A percentile compares a stretch with the other conserved stretches of the same genome.
Evolutionary conservation across 2,113 vertebrate species (phyloP).

Genomic region (Sterrhoptilus dennistouni): DNA sequence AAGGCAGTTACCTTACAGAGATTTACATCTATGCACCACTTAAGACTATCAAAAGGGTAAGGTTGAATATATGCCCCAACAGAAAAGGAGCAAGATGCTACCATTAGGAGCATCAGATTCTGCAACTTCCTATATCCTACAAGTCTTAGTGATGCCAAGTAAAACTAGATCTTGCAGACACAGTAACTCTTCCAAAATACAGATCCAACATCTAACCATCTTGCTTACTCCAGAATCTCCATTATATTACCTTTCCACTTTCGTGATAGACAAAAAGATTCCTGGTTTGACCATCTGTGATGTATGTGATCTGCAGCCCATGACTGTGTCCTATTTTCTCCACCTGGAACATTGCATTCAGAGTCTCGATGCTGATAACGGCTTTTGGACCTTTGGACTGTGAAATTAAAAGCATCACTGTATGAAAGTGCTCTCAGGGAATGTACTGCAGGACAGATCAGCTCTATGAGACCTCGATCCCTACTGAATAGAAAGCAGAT

Average conservation of each 20-base stretch:
- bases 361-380: constrained; percentile 79
- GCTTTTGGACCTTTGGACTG: constrained; percentile 86
- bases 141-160: background rate
- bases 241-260: constrained; percentile 77
- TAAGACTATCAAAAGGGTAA: background rate
- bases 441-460: background rate
- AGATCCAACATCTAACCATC: background rate
- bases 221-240: background rate
- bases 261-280: constrained; percentile 91
- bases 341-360: constrained; percentile 90
- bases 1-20: background rate
- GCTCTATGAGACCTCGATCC: background rate
- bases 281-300: constrained; percentile 71
- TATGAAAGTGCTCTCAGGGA: background rate
- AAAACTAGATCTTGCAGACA: background rate
- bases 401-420: constrained; percentile 48
- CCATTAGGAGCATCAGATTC: background rate
- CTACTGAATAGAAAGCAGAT: background rate
- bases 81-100: background rate
- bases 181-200: background rate
- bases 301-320: constrained; percentile 88
- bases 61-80: background rate
- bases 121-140: background rate
- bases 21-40: background rate
- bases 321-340: constrained; percentile 86